These are phyloP conservation scores for Melanchra persicariae DNA, from an alignment of 2,888 invertebrate species.

Conservation along the genomic window DNA sequence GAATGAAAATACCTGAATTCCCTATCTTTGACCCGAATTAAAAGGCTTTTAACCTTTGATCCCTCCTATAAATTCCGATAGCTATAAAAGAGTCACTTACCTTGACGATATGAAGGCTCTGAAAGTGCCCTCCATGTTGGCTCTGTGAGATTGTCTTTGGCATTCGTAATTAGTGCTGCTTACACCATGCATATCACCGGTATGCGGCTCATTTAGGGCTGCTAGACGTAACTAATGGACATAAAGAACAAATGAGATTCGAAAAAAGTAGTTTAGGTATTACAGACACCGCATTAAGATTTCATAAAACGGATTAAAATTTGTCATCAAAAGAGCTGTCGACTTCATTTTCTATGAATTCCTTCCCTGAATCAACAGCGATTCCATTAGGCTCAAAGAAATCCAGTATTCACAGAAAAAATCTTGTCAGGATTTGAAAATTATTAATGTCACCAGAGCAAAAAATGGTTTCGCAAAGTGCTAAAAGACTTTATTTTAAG, in stretches of 20 bases:
- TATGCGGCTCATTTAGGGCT: slow-evolving; percentile 97
- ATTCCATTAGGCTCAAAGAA: slow-evolving; percentile 28
- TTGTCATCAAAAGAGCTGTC: slow-evolving; percentile 14
- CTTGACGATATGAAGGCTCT: slow-evolving; percentile 97
- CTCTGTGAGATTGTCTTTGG: slow-evolving; percentile 96
- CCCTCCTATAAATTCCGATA: background rate
- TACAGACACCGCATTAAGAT: background rate
- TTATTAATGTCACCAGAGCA: slow-evolving; percentile 18
- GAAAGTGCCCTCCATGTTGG: slow-evolving; percentile 97
- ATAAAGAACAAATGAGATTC: background rate
- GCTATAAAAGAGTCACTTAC: slow-evolving; percentile 75
- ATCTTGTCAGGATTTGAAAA: slow-evolving; percentile 22
- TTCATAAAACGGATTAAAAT: slow-evolving; percentile 15
- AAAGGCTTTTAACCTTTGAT: slow-evolving; percentile 9
- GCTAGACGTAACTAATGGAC: slow-evolving; percentile 95
- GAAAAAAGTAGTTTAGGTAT: background rate
- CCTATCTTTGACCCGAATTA: background rate
- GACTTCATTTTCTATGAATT: slow-evolving; percentile 17
- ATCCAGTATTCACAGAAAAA: slow-evolving; percentile 38
- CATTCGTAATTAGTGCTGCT: slow-evolving; percentile 98
- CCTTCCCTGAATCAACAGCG: slow-evolving; percentile 2
- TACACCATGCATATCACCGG: slow-evolving; percentile 97
- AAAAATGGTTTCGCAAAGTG: slow-evolving; percentile 25
- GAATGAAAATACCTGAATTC: background rate
- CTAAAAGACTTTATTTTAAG: slow-evolving; percentile 38